phyloP scores from a whole-genome alignment of 2,797 vertebrate genomes.

The Lepus townsendii region DNA sequence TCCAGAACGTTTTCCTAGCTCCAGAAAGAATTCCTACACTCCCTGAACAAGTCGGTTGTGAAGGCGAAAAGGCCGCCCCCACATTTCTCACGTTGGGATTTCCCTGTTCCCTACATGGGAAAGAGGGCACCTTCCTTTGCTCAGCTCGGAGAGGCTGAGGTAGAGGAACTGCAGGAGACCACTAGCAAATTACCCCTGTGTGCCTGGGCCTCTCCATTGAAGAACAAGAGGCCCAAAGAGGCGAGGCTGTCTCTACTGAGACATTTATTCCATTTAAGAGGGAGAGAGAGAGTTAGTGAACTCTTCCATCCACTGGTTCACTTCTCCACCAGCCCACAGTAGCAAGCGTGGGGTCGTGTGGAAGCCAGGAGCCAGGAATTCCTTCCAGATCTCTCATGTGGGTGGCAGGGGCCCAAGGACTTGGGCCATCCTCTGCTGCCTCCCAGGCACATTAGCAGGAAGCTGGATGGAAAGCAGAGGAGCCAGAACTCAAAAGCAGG shows the following conservation, averaged over 20 bases:
- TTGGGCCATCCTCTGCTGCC: no score
- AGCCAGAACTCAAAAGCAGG: no score
- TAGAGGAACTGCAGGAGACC: not conserved
- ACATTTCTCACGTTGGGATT: not conserved
- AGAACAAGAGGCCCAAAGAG: constrained; percentile 16
- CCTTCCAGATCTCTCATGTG: no score
- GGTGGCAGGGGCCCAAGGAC: no score
- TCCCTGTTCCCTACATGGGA: not conserved
- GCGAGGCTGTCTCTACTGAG: not conserved
- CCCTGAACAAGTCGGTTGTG: not conserved
- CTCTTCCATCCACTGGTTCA: no score
- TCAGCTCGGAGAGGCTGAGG: not conserved
- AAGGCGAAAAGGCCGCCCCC: not conserved
- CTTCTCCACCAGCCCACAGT: no score
- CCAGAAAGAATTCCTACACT: not conserved
- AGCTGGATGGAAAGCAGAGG: no score
- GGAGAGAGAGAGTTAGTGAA: no score
- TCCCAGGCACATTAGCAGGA: no score
- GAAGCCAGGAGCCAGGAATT: no score
- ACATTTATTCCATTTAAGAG: no score
- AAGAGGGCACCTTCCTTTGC: not conserved
- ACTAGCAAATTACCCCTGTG: not conserved
- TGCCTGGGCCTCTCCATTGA: constrained; percentile 21
- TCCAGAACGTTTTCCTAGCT: constrained; percentile 26
- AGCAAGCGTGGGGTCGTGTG: no score